phyloP scores from a whole-genome alignment of 2,888 invertebrate species.

The Abscondita cerata region DNA sequence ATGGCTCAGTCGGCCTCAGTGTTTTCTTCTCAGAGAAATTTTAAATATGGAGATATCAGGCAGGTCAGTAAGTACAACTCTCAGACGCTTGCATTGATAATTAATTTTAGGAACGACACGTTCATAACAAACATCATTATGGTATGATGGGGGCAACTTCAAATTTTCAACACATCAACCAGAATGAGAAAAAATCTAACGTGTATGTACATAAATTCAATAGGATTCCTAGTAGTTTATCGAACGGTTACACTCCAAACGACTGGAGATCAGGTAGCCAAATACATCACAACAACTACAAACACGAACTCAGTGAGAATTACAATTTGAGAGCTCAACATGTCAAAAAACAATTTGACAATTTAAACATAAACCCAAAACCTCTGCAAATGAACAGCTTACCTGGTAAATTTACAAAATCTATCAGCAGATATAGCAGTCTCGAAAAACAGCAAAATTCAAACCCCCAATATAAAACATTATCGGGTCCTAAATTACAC shows the following conservation, averaged over 20 bases:
- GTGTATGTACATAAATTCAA: slow-evolving; percentile 28
- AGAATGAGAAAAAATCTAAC: slow-evolving; percentile 14
- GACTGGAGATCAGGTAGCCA: slow-evolving; percentile 9
- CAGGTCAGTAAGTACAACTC: too few species aligned
- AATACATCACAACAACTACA: slow-evolving; percentile 20
- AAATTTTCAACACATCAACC: too few species aligned
- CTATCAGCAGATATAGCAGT: neutral
- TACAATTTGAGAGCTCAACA: neutral
- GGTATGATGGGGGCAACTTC: neutral
- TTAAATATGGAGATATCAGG: neutral
- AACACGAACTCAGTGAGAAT: slow-evolving; percentile 20
- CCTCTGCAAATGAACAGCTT: neutral
- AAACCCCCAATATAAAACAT: slow-evolving; percentile 2
- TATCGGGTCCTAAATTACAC: slow-evolving; percentile 23
- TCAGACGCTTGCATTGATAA: neutral
- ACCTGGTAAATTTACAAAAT: slow-evolving; percentile 1
- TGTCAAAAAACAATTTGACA: slow-evolving; percentile 18
- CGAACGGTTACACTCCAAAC: slow-evolving; percentile 1
- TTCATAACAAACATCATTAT: neutral
- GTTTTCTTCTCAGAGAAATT: slow-evolving; percentile 5
- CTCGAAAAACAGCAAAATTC: neutral
- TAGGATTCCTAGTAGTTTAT: slow-evolving; percentile 9
- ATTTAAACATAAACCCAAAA: slow-evolving; percentile 11
- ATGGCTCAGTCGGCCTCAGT: slow-evolving; percentile 15
- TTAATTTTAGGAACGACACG: slow-evolving; percentile 3